These are phyloP conservation scores for Drosophila peninsularis DNA, from an alignment of 2,888 invertebrate species.

Conservation along the genomic window DNA sequence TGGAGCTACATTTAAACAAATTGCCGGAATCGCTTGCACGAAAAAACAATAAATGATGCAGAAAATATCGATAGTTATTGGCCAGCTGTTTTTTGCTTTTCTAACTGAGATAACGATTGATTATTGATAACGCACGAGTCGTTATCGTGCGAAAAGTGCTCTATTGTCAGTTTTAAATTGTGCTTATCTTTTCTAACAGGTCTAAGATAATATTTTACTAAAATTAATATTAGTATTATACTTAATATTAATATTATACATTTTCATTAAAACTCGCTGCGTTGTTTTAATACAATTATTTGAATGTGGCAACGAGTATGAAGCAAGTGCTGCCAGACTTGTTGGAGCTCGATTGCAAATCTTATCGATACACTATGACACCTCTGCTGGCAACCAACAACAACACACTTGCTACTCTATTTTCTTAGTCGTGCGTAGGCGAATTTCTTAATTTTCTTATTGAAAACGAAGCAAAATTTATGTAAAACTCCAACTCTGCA, in stretches of 20 bases:
- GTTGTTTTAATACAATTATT: background rate
- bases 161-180: background rate
- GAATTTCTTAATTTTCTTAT: conserved; percentile 63
- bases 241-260: no score
- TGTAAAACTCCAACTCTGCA: conserved; percentile 32
- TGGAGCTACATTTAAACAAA: conserved; percentile 39
- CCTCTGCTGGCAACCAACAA: conserved; percentile 27
- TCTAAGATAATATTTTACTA: no score
- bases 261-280: no score
- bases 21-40: background rate
- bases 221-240: no score
- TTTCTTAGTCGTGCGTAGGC: conserved; percentile 64
- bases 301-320: background rate
- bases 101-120: background rate
- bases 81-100: background rate
- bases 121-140: background rate
- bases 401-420: conserved; percentile 35
- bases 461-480: conserved; percentile 36
- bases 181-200: background rate
- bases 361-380: conserved; percentile 30
- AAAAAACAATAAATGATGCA: background rate
- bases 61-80: conserved; percentile 5
- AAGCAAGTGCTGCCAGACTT: conserved; percentile 5
- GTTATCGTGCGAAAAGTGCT: background rate
- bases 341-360: no score